Conservation (phyloP, 2,888 invertebrate genomes). For the Cephus pygmeus region DNA sequence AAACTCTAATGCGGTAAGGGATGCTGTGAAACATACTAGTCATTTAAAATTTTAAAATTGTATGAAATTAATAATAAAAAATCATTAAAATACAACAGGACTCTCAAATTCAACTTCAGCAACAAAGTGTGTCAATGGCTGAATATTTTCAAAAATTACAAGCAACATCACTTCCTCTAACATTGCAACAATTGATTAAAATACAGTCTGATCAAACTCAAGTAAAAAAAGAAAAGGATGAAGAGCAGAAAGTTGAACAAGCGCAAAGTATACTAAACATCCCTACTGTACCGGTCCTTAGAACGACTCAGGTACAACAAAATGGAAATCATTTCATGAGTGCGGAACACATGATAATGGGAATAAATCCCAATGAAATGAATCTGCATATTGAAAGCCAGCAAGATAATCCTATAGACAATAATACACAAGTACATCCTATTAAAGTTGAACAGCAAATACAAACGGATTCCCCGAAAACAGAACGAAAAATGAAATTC, state of each 20-base stretch:
- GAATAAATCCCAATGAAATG: constrained; percentile 56
- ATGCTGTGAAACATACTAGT: background rate
- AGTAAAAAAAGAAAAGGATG: constrained; percentile 48
- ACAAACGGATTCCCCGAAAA: constrained; percentile 51
- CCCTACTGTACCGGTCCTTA: constrained; percentile 58
- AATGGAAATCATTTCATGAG: constrained; percentile 51
- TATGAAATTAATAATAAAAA: background rate
- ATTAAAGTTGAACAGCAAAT: constrained; percentile 50
- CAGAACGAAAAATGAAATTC: constrained; percentile 61
- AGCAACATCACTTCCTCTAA: constrained; percentile 57
- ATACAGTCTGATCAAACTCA: constrained; percentile 56
- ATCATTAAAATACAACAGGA: constrained; percentile 28
- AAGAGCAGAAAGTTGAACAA: constrained; percentile 51
- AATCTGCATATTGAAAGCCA: constrained; percentile 53
- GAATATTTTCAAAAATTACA: constrained; percentile 63
- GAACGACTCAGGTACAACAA: constrained; percentile 51
- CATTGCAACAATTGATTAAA: constrained; percentile 61
- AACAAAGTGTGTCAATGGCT: constrained; percentile 59
- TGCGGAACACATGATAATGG: constrained; percentile 51
- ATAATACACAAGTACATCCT: constrained; percentile 31
- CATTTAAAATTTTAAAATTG: background rate
- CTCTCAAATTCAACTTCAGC: constrained; percentile 52
- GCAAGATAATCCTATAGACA: constrained; percentile 45
- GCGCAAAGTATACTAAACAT: constrained; percentile 60
- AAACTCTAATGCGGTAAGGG: constrained; percentile 37